Base-by-base conservation (phyloP, 2,797 vertebrate genomes). In the Malurus leucopterus region DNA sequence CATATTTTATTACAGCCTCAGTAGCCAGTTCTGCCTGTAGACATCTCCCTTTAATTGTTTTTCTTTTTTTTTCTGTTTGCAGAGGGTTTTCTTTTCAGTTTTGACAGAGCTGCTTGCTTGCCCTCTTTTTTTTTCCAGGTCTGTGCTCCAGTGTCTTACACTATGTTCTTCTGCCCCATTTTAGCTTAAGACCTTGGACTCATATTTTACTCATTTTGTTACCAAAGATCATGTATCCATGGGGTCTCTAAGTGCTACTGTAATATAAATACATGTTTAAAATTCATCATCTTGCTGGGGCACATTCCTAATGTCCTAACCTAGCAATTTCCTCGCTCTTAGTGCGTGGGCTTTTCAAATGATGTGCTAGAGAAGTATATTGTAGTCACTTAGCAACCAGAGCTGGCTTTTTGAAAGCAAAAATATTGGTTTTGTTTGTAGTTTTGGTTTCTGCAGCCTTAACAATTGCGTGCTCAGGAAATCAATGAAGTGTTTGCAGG, bases 321-420 rank as follows among this genome's bases (percentile, higher is more conserved):
- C 61, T 65, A 91, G 84, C 88, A 81, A 90, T 90, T 93, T 81
- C 70, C 61, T 70, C 51, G 76, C 76, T 91, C 69, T 73, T 58
- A 63, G 26, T 58, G 89, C 1, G 36, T 93, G 84, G 86, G 84
- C 46, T 94, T 91, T 75, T 74, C 79, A 74, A 83, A 51, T 47
- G 11, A 83, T 54, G 80, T 51, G 76, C 81, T 53, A 76, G 58
- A 80, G 88, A 89, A 93, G 53, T 83, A 54, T 80, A 88, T 13
- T 64, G 68, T 69, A 91, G 89, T 95, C 92, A 91, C 93, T 93
- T 93, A 95, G 93, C 94, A 96, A 95, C 94, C 65, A 91, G 75
- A 81, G 85, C 69, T 32, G 58, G 64, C 73, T 81, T 90, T 92
- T 78, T 57, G 57, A 88, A 84, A 88, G 70, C 14, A 71, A 91